Base-by-base conservation (phyloP, 2,797 vertebrate species). In the Sternarchorhynchus goeldii region DNA sequence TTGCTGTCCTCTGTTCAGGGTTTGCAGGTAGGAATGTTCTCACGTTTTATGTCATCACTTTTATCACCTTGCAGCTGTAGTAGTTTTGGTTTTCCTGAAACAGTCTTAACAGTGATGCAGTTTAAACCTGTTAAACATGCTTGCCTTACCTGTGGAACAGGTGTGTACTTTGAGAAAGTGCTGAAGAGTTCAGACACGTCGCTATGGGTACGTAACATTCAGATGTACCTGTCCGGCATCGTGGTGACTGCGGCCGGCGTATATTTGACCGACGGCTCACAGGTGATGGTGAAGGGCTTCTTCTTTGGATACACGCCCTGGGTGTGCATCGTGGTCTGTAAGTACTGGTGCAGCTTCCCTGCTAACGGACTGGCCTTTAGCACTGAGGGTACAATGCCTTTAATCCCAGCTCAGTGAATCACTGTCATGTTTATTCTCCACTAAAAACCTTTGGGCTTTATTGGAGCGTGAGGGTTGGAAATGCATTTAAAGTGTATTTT, bases 91-190 rank as follows among this genome's bases (percentile, higher is more conserved):
- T 50, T 50, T 14, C 1, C 45, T 50, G 45, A 50, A 10, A 50
- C 0, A 10, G 16, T 34, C 6, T 2, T 29, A 21, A 58, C 66
- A 6, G 5, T 56, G 2, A 0, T n/a, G 8, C 34, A 12, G 0
- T 32, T 14, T 56, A 50, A 20, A 55, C 0, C 0, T 20, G 4
- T 25, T 20, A 3, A 7, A 36, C 36, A 16, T 31, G 6, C 5
- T 18, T 50, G 70, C 2, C 57, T n/a, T 29, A 6, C 36, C 57
- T 87, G 31, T 87, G 82, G 25, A 77, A 45, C 82, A 98, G 97
- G 97, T 65, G 98, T 99, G 34, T 99, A 98, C 88, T 99, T 99
- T 90, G 98, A 99, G 93, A 99, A 97, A 88, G 97, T 99, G 41
- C 83, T 99, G 81, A 99, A 99, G 90, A 99, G 97, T 88, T 98